phyloP scores from a whole-genome alignment of 30 jellyfish, hydroid and myxozoan species.

The Aurelia aurita region DNA sequence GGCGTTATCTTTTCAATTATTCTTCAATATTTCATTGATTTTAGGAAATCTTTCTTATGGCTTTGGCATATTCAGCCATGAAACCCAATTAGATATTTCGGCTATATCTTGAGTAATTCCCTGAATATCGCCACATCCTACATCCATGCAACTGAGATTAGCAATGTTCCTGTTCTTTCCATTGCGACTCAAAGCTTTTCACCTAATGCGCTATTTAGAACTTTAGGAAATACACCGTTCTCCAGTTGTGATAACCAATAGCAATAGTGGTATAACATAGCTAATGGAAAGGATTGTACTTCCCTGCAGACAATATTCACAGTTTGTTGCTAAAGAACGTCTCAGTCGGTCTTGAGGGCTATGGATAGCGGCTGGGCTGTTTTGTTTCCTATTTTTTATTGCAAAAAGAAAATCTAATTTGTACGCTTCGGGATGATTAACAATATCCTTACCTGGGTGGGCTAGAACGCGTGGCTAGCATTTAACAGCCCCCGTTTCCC shows the following conservation, averaged over 20 bases:
- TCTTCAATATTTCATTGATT: constrained; percentile 43
- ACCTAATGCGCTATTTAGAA: background rate
- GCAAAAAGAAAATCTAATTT: no score
- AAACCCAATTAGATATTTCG: constrained; percentile 70
- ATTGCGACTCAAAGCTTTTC: background rate
- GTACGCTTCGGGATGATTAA: no score
- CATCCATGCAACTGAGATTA: constrained; percentile 57
- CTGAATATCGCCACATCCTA: constrained; percentile 69
- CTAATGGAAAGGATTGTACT: background rate
- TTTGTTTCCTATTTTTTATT: no score
- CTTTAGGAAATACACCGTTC: background rate
- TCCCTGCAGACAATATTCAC: constrained; percentile 11
- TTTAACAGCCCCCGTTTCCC: no score
- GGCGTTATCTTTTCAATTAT: constrained; percentile 50
- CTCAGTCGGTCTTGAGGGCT: background rate
- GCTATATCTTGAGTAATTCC: constrained; percentile 55
- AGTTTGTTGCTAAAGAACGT: background rate
- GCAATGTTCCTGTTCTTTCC: constrained; percentile 60
- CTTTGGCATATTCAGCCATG: constrained; percentile 53
- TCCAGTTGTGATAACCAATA: constrained; percentile 12
- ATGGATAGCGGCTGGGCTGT: no score
- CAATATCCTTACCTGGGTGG: no score
- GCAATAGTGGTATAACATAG: background rate
- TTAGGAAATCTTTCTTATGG: constrained; percentile 50
- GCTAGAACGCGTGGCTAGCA: no score